A percentile compares a stretch with the other conserved stretches of the same genome.
Evolutionary conservation across 1,140 invertebrate species (phyloP).

Genomic region (Trichonephila clavata): DNA sequence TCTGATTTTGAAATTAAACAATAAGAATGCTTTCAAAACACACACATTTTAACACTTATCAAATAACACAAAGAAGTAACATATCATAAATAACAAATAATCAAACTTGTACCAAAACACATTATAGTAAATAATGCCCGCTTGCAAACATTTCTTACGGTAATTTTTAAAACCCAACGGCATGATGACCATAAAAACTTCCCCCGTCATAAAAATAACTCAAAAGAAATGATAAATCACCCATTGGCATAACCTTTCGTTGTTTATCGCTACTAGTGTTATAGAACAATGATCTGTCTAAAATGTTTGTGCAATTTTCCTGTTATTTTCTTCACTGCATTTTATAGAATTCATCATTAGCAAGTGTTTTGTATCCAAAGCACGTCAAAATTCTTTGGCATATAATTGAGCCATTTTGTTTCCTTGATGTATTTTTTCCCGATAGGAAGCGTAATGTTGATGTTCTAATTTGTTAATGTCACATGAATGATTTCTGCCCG

Average conservation of each 20-base stretch:
- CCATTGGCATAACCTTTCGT: neutral
- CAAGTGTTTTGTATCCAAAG: neutral
- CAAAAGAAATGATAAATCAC: neutral
- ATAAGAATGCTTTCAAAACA: neutral
- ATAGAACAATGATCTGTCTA: neutral
- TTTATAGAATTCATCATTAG: constrained; percentile 10
- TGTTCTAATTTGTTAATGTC: constrained; percentile 48
- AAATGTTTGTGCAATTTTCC: neutral
- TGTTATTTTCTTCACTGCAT: neutral
- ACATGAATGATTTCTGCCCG: constrained; percentile 9
- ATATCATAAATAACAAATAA: neutral
- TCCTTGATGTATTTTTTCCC: constrained; percentile 16
- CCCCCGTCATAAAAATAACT: neutral
- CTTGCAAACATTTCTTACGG: neutral
- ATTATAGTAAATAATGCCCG: neutral
- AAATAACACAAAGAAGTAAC: neutral
- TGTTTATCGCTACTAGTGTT: neutral
- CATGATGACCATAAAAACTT: neutral
- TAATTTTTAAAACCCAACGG: neutral
- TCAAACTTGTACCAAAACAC: neutral
- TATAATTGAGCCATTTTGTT: constrained; percentile 45
- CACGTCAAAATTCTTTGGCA: neutral
- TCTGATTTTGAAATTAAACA: neutral
- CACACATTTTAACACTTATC: neutral
- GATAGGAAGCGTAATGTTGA: constrained; percentile 45